phyloP scores from a whole-genome alignment of 2,797 vertebrate genomes.

The Picus viridis region DNA sequence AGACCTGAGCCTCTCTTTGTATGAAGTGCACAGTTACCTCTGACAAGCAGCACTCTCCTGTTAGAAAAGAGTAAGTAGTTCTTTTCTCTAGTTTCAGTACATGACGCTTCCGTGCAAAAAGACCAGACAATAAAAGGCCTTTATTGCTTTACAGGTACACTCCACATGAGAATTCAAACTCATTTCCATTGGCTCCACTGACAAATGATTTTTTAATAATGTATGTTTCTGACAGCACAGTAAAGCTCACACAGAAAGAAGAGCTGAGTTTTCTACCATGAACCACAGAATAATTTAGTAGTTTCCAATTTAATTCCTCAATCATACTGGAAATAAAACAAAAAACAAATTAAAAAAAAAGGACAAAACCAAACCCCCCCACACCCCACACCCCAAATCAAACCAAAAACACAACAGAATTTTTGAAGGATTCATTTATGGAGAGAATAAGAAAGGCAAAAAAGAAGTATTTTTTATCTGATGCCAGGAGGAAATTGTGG shows the following conservation, averaged over 20 bases:
- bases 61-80: not conserved
- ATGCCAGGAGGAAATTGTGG: not conserved
- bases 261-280: not conserved
- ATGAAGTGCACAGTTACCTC: not conserved
- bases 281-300: not conserved
- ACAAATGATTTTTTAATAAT: slow-evolving; percentile 47
- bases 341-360: too few species aligned
- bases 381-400: too few species aligned
- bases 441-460: not conserved
- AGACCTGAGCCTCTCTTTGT: not conserved
- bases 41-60: not conserved
- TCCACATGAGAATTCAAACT: slow-evolving; percentile 14
- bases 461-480: not conserved
- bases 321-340: not conserved
- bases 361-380: too few species aligned
- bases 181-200: slow-evolving; percentile 18
- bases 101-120: not conserved
- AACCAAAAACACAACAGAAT: not conserved
- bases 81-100: not conserved
- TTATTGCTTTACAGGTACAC: slow-evolving; percentile 9
- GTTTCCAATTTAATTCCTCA: not conserved
- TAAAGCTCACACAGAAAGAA: slow-evolving; percentile 1
- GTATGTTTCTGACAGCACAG: not conserved
- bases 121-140: not conserved
- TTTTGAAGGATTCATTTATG: not conserved